These are phyloP conservation scores for Cotesia chilonis DNA, from an alignment of 1,140 invertebrate species.

Conservation along the genomic window DNA sequence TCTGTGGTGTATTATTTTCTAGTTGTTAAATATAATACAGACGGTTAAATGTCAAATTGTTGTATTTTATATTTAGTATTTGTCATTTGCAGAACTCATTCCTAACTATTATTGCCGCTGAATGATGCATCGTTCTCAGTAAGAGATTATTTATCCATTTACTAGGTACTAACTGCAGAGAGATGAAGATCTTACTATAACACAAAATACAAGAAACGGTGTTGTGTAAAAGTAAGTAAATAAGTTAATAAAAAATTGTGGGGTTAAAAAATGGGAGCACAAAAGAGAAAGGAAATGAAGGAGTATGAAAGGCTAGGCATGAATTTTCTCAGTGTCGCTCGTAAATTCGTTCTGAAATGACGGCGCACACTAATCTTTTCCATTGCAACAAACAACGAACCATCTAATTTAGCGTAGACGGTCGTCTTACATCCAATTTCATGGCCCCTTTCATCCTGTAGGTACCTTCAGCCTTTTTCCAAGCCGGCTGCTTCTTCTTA, in stretches of 20 bases:
- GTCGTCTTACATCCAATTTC: conserved; percentile 27
- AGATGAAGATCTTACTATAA: too few species aligned
- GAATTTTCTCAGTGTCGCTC: conserved; percentile 4
- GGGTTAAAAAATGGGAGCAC: not conserved
- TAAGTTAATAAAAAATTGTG: not conserved
- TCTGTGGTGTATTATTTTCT: too few species aligned
- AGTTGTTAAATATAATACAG: too few species aligned
- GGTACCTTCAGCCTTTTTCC: not conserved
- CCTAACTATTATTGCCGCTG: too few species aligned
- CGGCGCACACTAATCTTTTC: conserved; percentile 8
- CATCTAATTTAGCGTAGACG: conserved; percentile 24
- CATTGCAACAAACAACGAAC: conserved; percentile 34
- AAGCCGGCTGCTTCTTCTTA: not conserved
- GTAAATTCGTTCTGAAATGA: conserved; percentile 20
- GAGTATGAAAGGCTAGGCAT: not conserved
- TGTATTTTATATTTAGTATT: too few species aligned
- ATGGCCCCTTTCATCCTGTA: conserved; percentile 33
- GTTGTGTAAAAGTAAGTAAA: not conserved
- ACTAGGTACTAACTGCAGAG: too few species aligned
- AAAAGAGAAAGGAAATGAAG: not conserved
- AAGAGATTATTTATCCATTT: too few species aligned
- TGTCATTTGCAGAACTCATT: too few species aligned
- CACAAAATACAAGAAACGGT: too few species aligned
- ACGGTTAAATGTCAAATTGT: too few species aligned
- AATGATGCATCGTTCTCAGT: too few species aligned